Conservation (phyloP, 1,140 invertebrate species). For the Monomorium pharaonis region DNA sequence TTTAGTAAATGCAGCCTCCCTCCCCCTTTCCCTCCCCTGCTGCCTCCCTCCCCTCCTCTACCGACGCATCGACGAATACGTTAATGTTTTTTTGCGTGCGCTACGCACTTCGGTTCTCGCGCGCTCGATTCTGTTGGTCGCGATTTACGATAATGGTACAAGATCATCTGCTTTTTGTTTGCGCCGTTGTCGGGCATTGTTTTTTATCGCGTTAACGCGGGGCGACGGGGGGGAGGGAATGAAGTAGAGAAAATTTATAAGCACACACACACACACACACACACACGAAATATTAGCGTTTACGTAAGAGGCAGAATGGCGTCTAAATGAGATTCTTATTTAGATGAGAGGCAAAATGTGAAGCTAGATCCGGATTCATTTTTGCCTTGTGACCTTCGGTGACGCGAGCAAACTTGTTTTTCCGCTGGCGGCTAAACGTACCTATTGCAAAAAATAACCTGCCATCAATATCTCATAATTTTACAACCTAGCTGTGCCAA, state of each 20-base stretch:
- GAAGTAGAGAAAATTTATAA: background rate
- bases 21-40: background rate
- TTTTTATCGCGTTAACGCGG: background rate
- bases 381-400: slow-evolving; percentile 17
- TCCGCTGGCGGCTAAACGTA: background rate
- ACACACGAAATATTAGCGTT: background rate
- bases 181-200: background rate
- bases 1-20: slow-evolving; percentile 42
- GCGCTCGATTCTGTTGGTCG: background rate
- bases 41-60: background rate
- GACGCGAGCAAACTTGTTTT: slow-evolving; percentile 41
- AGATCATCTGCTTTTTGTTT: background rate
- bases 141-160: background rate
- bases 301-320: background rate
- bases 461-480: background rate
- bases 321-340: slow-evolving; percentile 18
- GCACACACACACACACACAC: too few relatives aligned
- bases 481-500: background rate
- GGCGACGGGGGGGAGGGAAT: background rate
- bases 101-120: background rate
- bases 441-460: slow-evolving; percentile 6
- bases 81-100: slow-evolving; percentile 5
- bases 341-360: background rate
- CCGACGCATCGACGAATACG: slow-evolving; percentile 1
- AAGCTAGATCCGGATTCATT: slow-evolving; percentile 19